Evolutionary conservation across 2,113 vertebrate genomes (phyloP).

Genomic region (Panthera uncia): DNA sequence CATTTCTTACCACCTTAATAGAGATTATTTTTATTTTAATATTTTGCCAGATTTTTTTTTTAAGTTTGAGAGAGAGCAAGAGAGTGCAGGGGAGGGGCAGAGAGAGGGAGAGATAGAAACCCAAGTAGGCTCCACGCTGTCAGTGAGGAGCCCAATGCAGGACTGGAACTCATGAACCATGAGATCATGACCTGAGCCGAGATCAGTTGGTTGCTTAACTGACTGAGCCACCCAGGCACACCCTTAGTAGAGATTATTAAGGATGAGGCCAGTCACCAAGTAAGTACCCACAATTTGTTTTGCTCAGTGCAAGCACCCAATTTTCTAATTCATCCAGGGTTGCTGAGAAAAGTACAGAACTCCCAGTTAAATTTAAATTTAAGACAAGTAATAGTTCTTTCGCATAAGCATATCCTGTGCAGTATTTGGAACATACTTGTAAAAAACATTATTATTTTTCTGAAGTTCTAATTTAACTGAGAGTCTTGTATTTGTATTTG

Average conservation of each 20-base stretch:
- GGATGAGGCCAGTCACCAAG: background rate
- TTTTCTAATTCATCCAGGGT: background rate
- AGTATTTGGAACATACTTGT: background rate
- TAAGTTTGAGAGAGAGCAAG: too few relatives aligned
- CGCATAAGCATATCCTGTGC: background rate
- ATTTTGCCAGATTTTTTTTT: too few relatives aligned
- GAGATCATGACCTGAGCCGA: too few relatives aligned
- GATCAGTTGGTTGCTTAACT: too few relatives aligned
- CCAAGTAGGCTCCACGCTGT: too few relatives aligned
- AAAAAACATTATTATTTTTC: background rate
- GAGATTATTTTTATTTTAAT: background rate
- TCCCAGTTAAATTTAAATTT: background rate
- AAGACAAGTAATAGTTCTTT: background rate
- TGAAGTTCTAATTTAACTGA: background rate
- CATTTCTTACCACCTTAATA: background rate
- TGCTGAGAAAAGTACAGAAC: background rate
- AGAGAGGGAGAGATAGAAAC: too few relatives aligned
- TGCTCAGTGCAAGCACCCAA: background rate
- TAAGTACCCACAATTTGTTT: background rate
- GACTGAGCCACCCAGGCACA: background rate
- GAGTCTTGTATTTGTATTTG: background rate
- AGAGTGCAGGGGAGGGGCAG: too few relatives aligned
- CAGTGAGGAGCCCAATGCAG: too few relatives aligned
- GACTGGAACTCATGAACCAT: too few relatives aligned
- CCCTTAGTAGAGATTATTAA: background rate